Evolutionary conservation across 2,888 invertebrate genomes (phyloP).

Genomic region (Sphinx pinastri): DNA sequence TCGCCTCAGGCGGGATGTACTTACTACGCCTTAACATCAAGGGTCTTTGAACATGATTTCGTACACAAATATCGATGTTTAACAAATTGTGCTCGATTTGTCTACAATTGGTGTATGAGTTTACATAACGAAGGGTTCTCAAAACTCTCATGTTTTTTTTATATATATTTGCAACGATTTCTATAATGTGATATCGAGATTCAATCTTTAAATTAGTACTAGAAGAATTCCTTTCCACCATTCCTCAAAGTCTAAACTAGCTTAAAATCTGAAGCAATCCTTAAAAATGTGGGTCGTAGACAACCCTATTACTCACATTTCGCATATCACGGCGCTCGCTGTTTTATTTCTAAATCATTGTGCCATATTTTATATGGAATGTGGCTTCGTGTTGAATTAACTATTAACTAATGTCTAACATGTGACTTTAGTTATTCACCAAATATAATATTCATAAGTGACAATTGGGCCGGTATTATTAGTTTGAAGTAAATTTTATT

Average conservation of each 20-base stretch:
- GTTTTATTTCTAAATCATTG: background rate
- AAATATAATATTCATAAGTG: no score
- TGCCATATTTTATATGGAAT: background rate
- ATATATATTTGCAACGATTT: no score
- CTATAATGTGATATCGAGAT: no score
- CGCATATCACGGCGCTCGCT: background rate
- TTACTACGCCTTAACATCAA: conserved; percentile 47
- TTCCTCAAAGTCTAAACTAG: no score
- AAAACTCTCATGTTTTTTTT: no score
- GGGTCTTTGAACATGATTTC: conserved; percentile 47
- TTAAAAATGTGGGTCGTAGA: background rate
- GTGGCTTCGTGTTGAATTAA: background rate
- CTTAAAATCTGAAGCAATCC: background rate
- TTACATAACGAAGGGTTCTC: no score
- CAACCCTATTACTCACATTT: background rate
- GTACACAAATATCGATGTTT: conserved; percentile 32
- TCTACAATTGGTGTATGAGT: no score
- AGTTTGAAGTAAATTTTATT: no score
- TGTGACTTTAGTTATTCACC: no score
- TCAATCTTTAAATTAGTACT: no score
- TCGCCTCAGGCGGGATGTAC: conserved; percentile 30
- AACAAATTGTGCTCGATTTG: background rate
- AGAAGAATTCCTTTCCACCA: no score
- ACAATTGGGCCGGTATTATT: no score
- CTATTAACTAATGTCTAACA: background rate